Evolutionary conservation across 1,140 invertebrate genomes (phyloP).

Genomic region (Scylla paramamosain): DNA sequence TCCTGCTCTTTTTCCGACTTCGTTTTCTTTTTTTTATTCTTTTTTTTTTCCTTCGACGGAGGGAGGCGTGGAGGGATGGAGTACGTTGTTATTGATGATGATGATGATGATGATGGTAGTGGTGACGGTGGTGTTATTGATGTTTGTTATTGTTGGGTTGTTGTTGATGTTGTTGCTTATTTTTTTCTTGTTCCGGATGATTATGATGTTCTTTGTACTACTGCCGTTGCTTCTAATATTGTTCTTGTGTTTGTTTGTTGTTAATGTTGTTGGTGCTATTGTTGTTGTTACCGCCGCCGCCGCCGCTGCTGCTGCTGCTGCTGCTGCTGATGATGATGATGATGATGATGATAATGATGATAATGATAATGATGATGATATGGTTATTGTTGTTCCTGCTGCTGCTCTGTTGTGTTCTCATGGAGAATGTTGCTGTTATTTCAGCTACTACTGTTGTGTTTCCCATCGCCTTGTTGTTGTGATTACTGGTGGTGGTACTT

Average conservation of each 20-base stretch:
- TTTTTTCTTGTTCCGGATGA: background rate
- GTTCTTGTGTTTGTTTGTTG: background rate
- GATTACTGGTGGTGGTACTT: background rate
- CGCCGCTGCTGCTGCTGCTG: too few species aligned
- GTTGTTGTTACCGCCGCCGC: background rate
- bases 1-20: background rate
- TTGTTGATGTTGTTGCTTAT: background rate
- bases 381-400: too few species aligned
- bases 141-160: background rate
- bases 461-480: background rate
- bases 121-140: too few species aligned
- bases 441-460: background rate
- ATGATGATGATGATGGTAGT: background rate
- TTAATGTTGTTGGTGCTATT: background rate
- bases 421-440: too few species aligned
- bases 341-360: too few species aligned
- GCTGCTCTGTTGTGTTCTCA: too few species aligned
- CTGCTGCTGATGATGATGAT: too few species aligned
- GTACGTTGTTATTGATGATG: background rate
- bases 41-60: background rate
- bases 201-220: background rate
- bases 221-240: background rate
- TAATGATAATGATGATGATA: too few species aligned
- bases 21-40: background rate
- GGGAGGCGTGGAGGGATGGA: background rate